phyloP scores from a whole-genome alignment of 1,140 invertebrate species.

The Bombus waltoni region DNA sequence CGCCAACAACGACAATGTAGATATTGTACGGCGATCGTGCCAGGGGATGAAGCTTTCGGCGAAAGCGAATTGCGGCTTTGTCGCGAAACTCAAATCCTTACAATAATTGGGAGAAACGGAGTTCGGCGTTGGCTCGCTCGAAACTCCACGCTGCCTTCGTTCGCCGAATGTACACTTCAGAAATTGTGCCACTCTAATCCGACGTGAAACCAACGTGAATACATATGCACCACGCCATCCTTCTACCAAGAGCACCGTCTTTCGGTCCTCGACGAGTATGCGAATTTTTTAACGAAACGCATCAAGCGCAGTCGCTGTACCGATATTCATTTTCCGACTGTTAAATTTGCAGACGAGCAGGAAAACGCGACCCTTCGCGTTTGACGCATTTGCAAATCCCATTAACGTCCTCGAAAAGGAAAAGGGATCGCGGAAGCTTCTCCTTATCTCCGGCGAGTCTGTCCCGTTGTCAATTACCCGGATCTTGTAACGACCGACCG shows the following conservation, averaged over 20 bases:
- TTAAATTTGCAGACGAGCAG: background rate
- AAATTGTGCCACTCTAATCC: conserved; percentile 21
- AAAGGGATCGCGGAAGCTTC: background rate
- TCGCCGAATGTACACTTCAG: background rate
- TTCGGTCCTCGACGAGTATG: accelerated
- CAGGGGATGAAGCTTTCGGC: background rate
- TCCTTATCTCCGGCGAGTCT: conserved; percentile 1
- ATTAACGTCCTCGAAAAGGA: conserved; percentile 7
- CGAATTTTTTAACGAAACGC: too few relatives aligned
- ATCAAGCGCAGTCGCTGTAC: accelerated
- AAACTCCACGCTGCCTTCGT: conserved; percentile 25
- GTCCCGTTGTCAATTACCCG: conserved; percentile 37
- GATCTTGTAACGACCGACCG: conserved; percentile 20
- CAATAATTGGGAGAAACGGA: conserved; percentile 51
- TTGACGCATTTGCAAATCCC: background rate
- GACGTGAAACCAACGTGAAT: conserved; percentile 12
- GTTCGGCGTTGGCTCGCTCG: conserved; percentile 26
- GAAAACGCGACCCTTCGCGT: background rate
- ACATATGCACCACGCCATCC: background rate
- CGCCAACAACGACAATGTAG: conserved; percentile 42
- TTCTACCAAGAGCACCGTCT: too few relatives aligned
- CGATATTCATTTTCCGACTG: background rate
- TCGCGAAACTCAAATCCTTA: conserved; percentile 57
- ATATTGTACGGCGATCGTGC: conserved; percentile 41
- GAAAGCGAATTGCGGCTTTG: conserved; percentile 44